A percentile compares a stretch with the other conserved stretches of the same genome.
phyloP scores from a whole-genome alignment of 2,113 vertebrate genomes.

The Rattus norvegicus region DNA sequence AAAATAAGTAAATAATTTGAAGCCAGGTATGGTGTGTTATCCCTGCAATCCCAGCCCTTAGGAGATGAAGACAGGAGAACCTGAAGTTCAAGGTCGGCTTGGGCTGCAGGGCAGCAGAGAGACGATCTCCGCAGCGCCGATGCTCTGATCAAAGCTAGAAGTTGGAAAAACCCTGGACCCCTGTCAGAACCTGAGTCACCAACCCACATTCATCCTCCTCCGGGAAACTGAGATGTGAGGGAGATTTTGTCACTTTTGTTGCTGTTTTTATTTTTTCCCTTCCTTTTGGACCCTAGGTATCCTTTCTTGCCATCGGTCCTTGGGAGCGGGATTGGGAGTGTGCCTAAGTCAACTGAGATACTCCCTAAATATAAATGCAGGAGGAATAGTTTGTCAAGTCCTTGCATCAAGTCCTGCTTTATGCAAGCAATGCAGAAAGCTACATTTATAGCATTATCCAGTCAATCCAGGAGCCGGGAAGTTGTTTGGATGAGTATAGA shows the following conservation, averaged over 20 bases:
- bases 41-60: not conserved
- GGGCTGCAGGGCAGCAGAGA: not conserved
- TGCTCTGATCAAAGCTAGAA: not conserved
- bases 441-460: not conserved
- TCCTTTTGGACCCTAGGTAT: not conserved
- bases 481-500: not conserved
- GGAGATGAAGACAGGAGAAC: not conserved
- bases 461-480: not conserved
- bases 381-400: not conserved
- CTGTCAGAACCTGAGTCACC: not conserved
- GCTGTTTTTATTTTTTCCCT: not conserved
- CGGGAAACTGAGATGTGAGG: not conserved
- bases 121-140: not conserved
- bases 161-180: not conserved
- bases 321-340: not conserved
- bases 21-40: not conserved
- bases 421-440: not conserved
- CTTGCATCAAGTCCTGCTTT: not conserved
- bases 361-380: not conserved
- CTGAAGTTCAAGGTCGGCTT: not conserved
- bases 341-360: not conserved
- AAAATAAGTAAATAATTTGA: not conserved
- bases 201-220: not conserved
- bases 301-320: not conserved
- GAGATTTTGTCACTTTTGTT: not conserved